These are phyloP conservation scores for Eupithecia centaureata DNA, from an alignment of 2,888 invertebrate species.

Conservation along the genomic window DNA sequence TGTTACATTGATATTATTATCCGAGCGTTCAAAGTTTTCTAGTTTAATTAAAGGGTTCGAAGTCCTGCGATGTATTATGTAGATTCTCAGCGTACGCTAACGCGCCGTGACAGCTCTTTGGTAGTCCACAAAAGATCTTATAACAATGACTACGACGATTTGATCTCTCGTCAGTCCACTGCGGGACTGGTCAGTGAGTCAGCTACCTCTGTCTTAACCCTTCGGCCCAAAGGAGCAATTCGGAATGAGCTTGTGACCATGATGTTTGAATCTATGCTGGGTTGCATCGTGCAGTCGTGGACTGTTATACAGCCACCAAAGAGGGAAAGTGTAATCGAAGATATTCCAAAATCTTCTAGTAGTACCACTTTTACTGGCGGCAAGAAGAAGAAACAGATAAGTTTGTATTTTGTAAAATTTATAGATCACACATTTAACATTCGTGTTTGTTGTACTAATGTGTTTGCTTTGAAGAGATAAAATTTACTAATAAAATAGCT, in stretches of 20 bases:
- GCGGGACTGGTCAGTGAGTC: conserved; percentile 54
- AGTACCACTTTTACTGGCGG: conserved; percentile 56
- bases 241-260: conserved; percentile 67
- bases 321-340: conserved; percentile 44
- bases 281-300: conserved; percentile 70
- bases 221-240: conserved; percentile 58
- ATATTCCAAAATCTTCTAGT: conserved; percentile 56
- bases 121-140: conserved; percentile 45
- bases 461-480: too few relatives aligned
- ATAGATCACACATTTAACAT: not conserved
- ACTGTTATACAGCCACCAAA: conserved; percentile 57
- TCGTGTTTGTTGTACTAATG: too few relatives aligned
- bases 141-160: conserved; percentile 45
- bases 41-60: not conserved
- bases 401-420: conserved; percentile 12
- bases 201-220: conserved; percentile 38
- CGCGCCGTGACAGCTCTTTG: conserved; percentile 73
- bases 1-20: too few relatives aligned
- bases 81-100: conserved; percentile 68
- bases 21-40: not conserved
- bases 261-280: conserved; percentile 74
- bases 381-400: conserved; percentile 54
- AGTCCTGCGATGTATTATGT: conserved; percentile 63
- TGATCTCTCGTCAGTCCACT: conserved; percentile 50
- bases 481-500: not conserved